Evolutionary conservation across 1,140 invertebrate genomes (phyloP).

Genomic region (Drosophila kohkoa): DNA sequence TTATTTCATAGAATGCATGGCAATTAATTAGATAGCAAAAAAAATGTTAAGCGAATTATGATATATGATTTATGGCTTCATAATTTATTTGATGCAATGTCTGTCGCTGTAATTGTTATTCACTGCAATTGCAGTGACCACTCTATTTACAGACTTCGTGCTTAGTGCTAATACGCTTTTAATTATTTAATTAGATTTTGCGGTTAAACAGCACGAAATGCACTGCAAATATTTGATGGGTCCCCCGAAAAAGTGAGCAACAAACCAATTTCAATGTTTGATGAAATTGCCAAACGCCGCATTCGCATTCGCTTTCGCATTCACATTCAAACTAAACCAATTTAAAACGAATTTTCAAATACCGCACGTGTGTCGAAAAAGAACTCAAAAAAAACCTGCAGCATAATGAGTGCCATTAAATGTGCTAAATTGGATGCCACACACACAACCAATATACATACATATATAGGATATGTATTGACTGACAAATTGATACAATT

Average conservation of each 20-base stretch:
- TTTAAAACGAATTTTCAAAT: constrained; percentile 64
- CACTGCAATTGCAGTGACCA: constrained; percentile 8
- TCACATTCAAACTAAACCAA: constrained; percentile 58
- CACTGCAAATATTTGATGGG: constrained; percentile 30
- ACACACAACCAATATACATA: not conserved
- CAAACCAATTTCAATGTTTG: constrained; percentile 62
- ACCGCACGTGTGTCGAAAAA: constrained; percentile 30
- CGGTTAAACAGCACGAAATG: constrained; percentile 54
- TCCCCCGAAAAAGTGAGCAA: constrained; percentile 34
- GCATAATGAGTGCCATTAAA: constrained; percentile 66
- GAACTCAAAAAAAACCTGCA: constrained; percentile 48
- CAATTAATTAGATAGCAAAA: too few relatives aligned
- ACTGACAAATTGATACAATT: constrained; percentile 49
- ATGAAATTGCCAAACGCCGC: constrained; percentile 39
- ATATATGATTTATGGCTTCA: not conserved
- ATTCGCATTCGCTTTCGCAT: constrained; percentile 41
- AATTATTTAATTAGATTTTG: constrained; percentile 62
- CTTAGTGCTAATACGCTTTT: constrained; percentile 57
- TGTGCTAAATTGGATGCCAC: constrained; percentile 38
- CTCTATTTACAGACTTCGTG: constrained; percentile 2
- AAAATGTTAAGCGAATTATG: not conserved
- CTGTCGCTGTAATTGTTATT: not conserved
- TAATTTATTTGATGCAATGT: not conserved
- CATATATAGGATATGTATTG: not conserved
- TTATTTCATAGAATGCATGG: not conserved